A percentile compares a stretch with the other conserved stretches of the same genome.
Evolutionary conservation across 2,797 vertebrate genomes (phyloP).

Genomic region (Clarias platycephalus): DNA sequence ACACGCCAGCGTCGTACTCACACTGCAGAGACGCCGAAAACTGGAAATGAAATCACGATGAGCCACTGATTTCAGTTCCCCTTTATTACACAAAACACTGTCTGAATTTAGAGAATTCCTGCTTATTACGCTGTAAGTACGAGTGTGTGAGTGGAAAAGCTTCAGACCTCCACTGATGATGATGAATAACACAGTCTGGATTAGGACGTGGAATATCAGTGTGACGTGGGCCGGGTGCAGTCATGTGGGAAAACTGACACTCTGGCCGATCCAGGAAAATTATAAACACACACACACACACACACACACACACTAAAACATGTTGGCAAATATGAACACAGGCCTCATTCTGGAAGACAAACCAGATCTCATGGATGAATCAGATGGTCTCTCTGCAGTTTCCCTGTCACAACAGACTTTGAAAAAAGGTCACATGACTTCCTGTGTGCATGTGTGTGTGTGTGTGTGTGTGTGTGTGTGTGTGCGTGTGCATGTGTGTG

Average conservation of each 20-base stretch:
- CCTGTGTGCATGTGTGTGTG: slow-evolving; percentile 31
- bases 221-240: neutral
- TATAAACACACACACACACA: neutral
- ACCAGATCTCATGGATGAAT: neutral
- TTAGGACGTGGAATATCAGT: neutral
- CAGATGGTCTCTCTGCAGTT: neutral
- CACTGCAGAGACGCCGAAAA: neutral
- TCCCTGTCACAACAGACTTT: neutral
- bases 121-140: slow-evolving; percentile 1
- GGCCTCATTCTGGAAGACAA: neutral
- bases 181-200: neutral
- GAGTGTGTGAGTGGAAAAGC: neutral
- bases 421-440: slow-evolving; percentile 13
- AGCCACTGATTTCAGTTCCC: slow-evolving; percentile 9
- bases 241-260: neutral
- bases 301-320: neutral
- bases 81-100: neutral
- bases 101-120: neutral
- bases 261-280: neutral
- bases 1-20: neutral
- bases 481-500: no score
- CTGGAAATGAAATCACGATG: neutral
- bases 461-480: slow-evolving; percentile 15
- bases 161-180: neutral
- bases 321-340: neutral